A percentile compares a stretch with the other conserved stretches of the same genome.
phyloP scores from a whole-genome alignment of 2,888 invertebrate species.

The Polymixis lichenea region DNA sequence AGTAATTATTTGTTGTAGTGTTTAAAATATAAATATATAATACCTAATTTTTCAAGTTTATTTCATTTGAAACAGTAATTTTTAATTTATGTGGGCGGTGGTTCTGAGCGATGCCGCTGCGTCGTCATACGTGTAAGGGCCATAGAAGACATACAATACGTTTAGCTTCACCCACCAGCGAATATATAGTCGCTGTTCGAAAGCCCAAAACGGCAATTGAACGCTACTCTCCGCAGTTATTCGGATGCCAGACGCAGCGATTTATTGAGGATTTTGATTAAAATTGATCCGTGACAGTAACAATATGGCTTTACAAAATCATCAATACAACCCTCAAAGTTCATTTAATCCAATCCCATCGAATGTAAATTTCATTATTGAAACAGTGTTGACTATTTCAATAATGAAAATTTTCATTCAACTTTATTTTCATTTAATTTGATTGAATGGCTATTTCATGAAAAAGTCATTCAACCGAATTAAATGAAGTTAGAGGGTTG shows the following conservation, averaged over 20 bases:
- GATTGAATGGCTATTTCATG: no score
- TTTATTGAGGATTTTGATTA: neutral
- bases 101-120: neutral
- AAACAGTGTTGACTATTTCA: no score
- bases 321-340: no score
- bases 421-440: no score
- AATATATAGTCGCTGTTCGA: neutral
- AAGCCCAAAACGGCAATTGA: neutral
- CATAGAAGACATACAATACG: neutral
- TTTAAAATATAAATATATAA: constrained; percentile 58
- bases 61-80: constrained; percentile 24
- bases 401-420: no score
- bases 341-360: no score
- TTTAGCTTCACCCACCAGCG: neutral
- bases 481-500: no score
- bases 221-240: neutral
- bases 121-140: neutral
- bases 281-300: no score
- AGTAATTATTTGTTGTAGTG: constrained; percentile 62
- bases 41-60: constrained; percentile 38
- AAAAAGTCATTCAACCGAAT: no score
- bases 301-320: no score
- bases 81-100: neutral
- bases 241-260: neutral
- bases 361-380: no score